These are phyloP conservation scores for Ridgeia piscesae DNA, from an alignment of 1,140 invertebrate species.

Conservation along the genomic window DNA sequence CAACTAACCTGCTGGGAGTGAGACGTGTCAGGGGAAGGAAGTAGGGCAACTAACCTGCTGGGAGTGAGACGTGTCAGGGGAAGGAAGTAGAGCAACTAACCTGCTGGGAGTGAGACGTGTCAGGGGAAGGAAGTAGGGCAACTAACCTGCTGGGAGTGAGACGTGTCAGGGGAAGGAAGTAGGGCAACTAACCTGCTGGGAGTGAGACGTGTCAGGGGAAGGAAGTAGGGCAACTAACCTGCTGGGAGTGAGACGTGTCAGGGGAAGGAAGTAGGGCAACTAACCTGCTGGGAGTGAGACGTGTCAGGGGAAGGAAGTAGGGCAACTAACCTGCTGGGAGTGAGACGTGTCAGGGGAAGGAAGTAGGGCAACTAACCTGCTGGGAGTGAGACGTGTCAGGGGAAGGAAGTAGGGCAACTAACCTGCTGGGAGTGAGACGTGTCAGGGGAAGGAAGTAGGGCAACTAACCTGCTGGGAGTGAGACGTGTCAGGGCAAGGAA, in stretches of 20 bases:
- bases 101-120: neutral
- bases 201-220: neutral
- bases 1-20: neutral
- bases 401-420: neutral
- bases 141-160: neutral
- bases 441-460: neutral
- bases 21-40: neutral
- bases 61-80: neutral
- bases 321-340: neutral
- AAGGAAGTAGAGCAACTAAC: neutral
- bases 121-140: neutral
- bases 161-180: neutral
- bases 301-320: neutral
- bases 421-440: neutral
- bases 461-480: neutral
- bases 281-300: neutral
- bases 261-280: neutral
- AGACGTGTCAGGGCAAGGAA: neutral
- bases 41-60: neutral
- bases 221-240: conserved; percentile 5
- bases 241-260: neutral
- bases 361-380: neutral
- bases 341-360: neutral
- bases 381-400: neutral
- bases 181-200: neutral